A percentile compares a stretch with the other conserved stretches of the same genome.
phyloP scores from a whole-genome alignment of 2,113 vertebrate genomes.

The Talpa occidentalis region DNA sequence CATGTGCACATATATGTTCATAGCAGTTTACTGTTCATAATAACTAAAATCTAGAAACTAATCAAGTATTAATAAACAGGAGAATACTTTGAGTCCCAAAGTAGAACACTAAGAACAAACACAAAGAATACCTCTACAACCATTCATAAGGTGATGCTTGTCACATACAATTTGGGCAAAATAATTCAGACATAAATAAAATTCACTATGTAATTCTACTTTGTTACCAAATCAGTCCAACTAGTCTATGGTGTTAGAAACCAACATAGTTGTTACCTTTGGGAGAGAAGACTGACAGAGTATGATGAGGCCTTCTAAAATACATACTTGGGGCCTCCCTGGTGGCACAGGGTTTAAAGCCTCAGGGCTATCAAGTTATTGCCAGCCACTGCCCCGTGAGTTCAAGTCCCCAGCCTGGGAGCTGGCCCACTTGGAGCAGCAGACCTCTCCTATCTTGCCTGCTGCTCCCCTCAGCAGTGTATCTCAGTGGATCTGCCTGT shows the following conservation, averaged over 20 bases:
- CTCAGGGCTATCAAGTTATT: too few species aligned
- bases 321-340: too few species aligned
- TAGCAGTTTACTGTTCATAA: neutral
- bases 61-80: neutral
- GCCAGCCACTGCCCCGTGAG: too few species aligned
- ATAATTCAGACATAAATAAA: neutral
- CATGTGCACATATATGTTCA: neutral
- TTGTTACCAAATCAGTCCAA: neutral
- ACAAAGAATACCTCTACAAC: neutral
- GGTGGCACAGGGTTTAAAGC: too few species aligned
- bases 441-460: too few species aligned
- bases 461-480: too few species aligned
- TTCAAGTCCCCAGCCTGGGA: too few species aligned
- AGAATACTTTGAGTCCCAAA: neutral
- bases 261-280: neutral
- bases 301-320: neutral
- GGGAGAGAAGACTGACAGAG: neutral
- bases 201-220: neutral
- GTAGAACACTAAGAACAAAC: neutral
- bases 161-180: neutral
- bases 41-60: neutral
- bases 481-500: too few species aligned
- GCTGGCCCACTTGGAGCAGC: too few species aligned
- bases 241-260: neutral
- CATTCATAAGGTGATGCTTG: neutral